phyloP scores from a whole-genome alignment of 2,888 invertebrate genomes.

The Scaeva pyrastri region DNA sequence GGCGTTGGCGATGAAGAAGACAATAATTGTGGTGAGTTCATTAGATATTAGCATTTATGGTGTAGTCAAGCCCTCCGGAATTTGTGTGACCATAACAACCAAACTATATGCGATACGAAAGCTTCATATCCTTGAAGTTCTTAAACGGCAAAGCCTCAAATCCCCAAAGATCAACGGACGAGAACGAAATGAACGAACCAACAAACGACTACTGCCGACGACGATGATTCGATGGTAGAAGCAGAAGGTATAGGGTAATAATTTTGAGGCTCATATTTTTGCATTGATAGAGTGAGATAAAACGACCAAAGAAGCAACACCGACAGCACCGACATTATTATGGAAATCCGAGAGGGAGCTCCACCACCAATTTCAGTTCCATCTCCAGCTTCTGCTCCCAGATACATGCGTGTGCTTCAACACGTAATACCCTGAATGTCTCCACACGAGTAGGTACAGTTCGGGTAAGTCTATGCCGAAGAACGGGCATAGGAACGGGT shows the following conservation, averaged over 20 bases:
- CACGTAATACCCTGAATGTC: conserved; percentile 69
- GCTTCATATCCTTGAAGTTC: conserved; percentile 38
- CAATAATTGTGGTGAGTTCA: conserved; percentile 66
- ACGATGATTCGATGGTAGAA: background rate
- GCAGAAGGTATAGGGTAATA: conserved; percentile 46
- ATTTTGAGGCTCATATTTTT: conserved; percentile 61
- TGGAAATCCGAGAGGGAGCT: conserved; percentile 70
- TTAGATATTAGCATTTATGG: conserved; percentile 35
- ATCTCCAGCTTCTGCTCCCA: background rate
- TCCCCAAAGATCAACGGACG: conserved; percentile 44
- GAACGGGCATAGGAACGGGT: background rate
- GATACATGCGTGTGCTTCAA: conserved; percentile 73
- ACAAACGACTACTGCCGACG: background rate
- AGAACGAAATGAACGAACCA: background rate
- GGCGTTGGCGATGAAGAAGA: conserved; percentile 53
- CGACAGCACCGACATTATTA: conserved; percentile 60
- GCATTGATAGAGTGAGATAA: conserved; percentile 71
- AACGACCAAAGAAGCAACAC: conserved; percentile 57
- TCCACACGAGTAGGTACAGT: conserved; percentile 22
- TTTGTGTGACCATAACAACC: conserved; percentile 33
- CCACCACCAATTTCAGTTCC: conserved; percentile 13
- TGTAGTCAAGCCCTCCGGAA: conserved; percentile 5
- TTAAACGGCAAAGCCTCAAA: conserved; percentile 50
- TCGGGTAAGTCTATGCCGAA: conserved; percentile 6
- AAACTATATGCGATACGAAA: background rate